Evolutionary conservation across 92 coral and sea anemone genomes (phyloP), one percentile per base, ranked within the genome.

Genomic region (Meandrina meandrites): DNA sequence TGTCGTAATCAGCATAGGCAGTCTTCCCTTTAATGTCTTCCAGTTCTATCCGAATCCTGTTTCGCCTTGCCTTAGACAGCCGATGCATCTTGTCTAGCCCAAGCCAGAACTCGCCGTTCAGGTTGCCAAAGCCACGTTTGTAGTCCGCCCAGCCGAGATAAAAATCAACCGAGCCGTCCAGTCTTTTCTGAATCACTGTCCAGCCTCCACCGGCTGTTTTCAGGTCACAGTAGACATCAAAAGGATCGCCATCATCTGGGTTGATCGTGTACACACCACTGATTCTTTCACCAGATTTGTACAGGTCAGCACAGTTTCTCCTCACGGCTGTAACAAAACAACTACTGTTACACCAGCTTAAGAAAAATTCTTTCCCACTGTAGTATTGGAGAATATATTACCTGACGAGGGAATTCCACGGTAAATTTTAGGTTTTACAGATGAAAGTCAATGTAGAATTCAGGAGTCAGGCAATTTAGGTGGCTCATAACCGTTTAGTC

Each of bases 1-100:
- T 34, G 45, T 85, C 88, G 75, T 85, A 85, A 15, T 76, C 75
- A 28, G 88, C 88, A 57, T 51, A 85, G 21, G 53, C 60, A 8
- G 56, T 85, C 12, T 57, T 85, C 36, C 88, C 88, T 28, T 51
- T 9, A 0, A 66, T 84, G 31, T 84, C 87, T 17, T 84, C 81
- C 69, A 84, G 45, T 21, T 84, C 87, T 35, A 84, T 50, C 1
- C 87, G 80, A 47, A 84, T 78, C 34, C 17, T 69, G 47, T 48
- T 54, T 54, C 57, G 57, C 10, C 60, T 8, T 54, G 60, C 16
- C 22, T 54, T 54, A 17, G 60, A 14, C 60, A 54, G 5, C 60
- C 22, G 60, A 6, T 54, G 60, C 60, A 54, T 54, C 60, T 54
- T 54, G 60, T 54, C 60, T 2, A 54, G 22, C 53, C 60, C 60